Conservation (phyloP, 2,113 vertebrate species). For the Hyaena hyaena region DNA sequence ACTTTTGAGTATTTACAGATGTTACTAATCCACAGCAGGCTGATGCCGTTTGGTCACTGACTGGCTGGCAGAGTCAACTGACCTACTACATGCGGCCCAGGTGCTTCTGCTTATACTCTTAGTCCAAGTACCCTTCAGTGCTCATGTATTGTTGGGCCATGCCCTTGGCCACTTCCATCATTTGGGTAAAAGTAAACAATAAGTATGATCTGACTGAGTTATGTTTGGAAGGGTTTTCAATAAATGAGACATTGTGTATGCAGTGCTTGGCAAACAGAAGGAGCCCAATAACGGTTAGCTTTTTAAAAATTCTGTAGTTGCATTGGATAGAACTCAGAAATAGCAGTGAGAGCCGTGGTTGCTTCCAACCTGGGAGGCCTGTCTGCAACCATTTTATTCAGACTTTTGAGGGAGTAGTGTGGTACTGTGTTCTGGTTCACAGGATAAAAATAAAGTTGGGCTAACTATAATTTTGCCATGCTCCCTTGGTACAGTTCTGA, state of each 20-base stretch:
- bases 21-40: constrained; percentile 1
- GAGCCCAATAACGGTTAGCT: not conserved
- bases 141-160: not conserved
- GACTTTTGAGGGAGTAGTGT: not conserved
- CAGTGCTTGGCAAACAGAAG: constrained; percentile 47
- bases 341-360: constrained; percentile 2
- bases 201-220: constrained; percentile 34
- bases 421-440: not conserved
- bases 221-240: constrained; percentile 52
- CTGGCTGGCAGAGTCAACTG: not conserved
- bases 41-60: not conserved
- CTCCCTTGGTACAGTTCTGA: not conserved
- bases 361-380: constrained; percentile 23
- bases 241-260: constrained; percentile 35
- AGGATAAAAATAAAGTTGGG: constrained; percentile 33
- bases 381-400: constrained; percentile 3
- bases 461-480: constrained; percentile 25
- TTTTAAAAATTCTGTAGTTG: constrained; percentile 48
- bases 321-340: constrained; percentile 43
- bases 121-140: not conserved
- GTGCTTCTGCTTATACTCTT: not conserved
- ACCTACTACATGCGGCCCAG: not conserved
- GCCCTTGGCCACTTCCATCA: not conserved
- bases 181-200: constrained; percentile 39
- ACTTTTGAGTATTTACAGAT: not conserved